Conservation (phyloP, 2,888 invertebrate species). For the Agonopterix alstromeriana region DNA sequence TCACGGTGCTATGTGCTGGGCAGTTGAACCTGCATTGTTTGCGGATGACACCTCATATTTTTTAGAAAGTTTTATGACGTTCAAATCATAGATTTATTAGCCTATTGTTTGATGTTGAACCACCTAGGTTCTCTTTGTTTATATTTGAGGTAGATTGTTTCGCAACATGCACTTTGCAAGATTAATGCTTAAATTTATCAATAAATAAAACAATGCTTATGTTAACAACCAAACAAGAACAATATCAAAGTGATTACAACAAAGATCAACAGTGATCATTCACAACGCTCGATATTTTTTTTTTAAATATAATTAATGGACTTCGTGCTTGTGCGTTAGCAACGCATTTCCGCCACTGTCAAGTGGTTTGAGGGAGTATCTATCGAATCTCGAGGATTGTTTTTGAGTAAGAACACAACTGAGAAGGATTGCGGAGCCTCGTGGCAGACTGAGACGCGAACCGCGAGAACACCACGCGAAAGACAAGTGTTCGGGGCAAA, state of each 20-base stretch:
- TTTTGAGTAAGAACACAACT: too few species aligned
- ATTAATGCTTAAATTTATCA: not conserved
- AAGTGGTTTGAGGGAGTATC: too few species aligned
- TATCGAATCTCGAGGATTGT: too few species aligned
- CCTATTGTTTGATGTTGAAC: not conserved
- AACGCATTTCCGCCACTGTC: too few species aligned
- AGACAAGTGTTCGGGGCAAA: too few species aligned
- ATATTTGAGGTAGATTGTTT: not conserved
- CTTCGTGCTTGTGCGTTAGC: too few species aligned
- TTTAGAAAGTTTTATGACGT: conserved; percentile 10
- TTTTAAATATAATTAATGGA: too few species aligned
- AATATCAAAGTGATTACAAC: not conserved
- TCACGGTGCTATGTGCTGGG: conserved; percentile 2
- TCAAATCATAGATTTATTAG: conserved; percentile 5
- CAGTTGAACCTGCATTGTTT: conserved; percentile 6
- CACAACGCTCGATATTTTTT: too few species aligned
- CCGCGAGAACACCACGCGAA: too few species aligned
- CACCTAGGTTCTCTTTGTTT: not conserved
- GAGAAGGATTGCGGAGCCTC: too few species aligned
- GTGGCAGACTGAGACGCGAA: too few species aligned
- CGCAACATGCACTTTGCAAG: not conserved
- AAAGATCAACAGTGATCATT: not conserved
- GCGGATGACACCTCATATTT: conserved; percentile 8
- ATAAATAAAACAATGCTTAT: not conserved
- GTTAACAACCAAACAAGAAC: not conserved